phyloP scores from a whole-genome alignment of 2,888 invertebrate species.

The Crocallis elinguaria region DNA sequence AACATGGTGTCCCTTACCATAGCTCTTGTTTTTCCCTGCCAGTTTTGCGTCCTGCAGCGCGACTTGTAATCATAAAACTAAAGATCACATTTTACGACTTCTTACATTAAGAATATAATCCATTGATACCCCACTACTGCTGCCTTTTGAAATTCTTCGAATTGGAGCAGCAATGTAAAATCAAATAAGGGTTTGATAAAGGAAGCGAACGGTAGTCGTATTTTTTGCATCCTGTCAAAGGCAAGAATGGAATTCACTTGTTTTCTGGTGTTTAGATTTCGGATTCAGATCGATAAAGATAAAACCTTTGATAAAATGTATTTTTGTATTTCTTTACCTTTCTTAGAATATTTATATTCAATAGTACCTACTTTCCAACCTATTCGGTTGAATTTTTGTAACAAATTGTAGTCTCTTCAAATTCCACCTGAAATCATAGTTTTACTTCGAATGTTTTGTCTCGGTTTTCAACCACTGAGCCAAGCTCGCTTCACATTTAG shows the following conservation, averaged over 20 bases:
- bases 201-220: slow-evolving; percentile 8
- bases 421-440: too few species aligned
- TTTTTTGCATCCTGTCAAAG: slow-evolving; percentile 8
- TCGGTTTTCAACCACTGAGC: too few species aligned
- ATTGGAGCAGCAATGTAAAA: slow-evolving; percentile 6
- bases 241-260: slow-evolving; percentile 6
- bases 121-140: slow-evolving; percentile 25
- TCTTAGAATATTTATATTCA: too few species aligned
- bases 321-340: neutral
- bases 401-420: too few species aligned
- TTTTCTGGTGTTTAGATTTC: neutral
- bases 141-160: neutral
- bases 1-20: slow-evolving; percentile 47
- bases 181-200: neutral
- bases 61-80: slow-evolving; percentile 55
- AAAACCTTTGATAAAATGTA: too few species aligned
- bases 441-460: too few species aligned
- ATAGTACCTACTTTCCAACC: too few species aligned
- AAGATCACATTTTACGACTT: slow-evolving; percentile 37
- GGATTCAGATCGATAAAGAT: neutral
- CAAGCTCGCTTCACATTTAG: too few species aligned
- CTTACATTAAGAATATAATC: slow-evolving; percentile 25
- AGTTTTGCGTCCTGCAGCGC: slow-evolving; percentile 67
- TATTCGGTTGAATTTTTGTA: too few species aligned
- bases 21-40: slow-evolving; percentile 70